Percentiles rank a stretch among this genome's conserved stretches.
Conservation (phyloP, 92 coral and sea anemone genomes). For the Phenganax stokvisi region DNA sequence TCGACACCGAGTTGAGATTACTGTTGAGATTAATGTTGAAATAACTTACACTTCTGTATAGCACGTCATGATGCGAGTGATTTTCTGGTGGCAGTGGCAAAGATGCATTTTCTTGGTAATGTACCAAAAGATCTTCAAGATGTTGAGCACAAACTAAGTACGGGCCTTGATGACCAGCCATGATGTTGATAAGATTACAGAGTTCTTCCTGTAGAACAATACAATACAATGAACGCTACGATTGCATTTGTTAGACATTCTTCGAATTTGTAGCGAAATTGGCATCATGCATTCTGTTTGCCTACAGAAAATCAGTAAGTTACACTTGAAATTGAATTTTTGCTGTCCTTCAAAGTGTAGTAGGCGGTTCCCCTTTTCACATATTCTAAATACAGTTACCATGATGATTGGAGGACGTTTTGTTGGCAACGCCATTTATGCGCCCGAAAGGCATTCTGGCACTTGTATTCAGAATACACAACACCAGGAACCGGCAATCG, state of each 20-base stretch:
- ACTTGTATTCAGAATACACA: no score
- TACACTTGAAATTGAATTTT: neutral
- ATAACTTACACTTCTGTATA: conserved; percentile 67
- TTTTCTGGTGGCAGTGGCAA: conserved; percentile 54
- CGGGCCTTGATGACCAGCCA: conserved; percentile 81
- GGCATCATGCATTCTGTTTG: neutral
- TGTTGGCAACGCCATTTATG: no score
- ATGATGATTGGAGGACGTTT: no score
- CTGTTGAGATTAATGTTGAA: no score
- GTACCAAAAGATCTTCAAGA: conserved; percentile 60
- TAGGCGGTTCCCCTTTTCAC: no score
- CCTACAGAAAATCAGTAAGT: neutral
- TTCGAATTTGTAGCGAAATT: neutral
- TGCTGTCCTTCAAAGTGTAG: neutral
- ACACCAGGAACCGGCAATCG: no score
- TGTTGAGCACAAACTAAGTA: conserved; percentile 81
- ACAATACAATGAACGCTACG: neutral
- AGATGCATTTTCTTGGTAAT: conserved; percentile 37
- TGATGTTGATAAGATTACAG: conserved; percentile 56
- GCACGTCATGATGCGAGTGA: conserved; percentile 78
- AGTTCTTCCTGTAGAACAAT: conserved; percentile 54
- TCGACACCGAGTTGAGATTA: neutral
- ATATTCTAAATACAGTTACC: no score
- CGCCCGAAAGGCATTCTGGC: no score
- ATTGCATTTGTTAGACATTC: neutral